Evolutionary conservation across 2,888 invertebrate species (phyloP).

Genomic region (Dastarcus helophoroides): DNA sequence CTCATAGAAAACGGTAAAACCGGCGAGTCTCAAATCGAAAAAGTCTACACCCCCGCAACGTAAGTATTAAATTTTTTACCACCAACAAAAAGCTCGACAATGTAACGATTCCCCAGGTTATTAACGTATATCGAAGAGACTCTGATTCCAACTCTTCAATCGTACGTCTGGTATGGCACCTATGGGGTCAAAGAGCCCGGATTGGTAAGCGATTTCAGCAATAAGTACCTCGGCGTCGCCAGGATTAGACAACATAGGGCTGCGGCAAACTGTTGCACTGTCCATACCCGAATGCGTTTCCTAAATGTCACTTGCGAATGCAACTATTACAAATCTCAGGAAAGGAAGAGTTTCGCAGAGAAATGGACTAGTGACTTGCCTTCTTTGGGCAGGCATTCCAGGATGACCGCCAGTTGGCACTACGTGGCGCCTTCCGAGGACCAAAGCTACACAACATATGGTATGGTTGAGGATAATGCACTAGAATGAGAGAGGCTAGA

Average conservation of each 20-base stretch:
- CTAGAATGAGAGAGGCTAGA: no score
- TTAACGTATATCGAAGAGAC: constrained; percentile 12
- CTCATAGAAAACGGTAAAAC: constrained; percentile 16
- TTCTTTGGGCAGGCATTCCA: no score
- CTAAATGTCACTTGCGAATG: constrained; percentile 16
- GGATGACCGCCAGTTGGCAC: constrained; percentile 7
- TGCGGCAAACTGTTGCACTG: constrained; percentile 9
- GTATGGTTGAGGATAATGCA: no score
- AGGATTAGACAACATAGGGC: constrained; percentile 21
- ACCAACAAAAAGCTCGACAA: constrained; percentile 12
- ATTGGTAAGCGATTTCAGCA: constrained; percentile 22
- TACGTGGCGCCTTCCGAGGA: no score
- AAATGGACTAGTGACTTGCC: no score
- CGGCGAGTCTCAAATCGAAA: constrained; percentile 7
- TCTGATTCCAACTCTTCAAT: constrained; percentile 19
- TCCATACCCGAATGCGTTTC: constrained; percentile 15
- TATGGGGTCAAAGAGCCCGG: constrained; percentile 20
- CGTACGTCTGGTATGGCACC: constrained; percentile 22
- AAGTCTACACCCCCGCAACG: constrained; percentile 1
- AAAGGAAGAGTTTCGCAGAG: no score
- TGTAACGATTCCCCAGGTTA: constrained; percentile 9
- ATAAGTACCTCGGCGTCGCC: constrained; percentile 23
- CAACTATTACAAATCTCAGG: no score
- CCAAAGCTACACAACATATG: no score
- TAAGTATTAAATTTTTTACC: constrained; percentile 5